Evolutionary conservation across 2,888 invertebrate genomes (phyloP).

Genomic region (Cephus rjabovi): DNA sequence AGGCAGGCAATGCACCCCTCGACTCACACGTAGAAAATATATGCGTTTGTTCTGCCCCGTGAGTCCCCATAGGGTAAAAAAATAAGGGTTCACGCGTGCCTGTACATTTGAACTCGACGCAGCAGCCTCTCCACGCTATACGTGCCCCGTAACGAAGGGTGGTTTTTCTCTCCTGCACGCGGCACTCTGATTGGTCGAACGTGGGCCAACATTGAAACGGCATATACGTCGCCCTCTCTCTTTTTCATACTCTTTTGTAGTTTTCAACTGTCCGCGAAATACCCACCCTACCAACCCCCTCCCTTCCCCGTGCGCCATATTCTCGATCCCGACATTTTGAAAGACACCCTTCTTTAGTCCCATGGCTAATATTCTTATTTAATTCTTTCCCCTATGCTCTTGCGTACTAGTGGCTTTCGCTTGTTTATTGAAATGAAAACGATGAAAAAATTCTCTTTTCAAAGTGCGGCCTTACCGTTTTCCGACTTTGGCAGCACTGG

Average conservation of each 20-base stretch:
- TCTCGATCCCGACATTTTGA: background rate
- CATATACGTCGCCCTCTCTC: background rate
- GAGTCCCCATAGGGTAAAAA: background rate
- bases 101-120: background rate
- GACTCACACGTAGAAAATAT: background rate
- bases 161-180: background rate
- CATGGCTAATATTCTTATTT: background rate
- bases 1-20: background rate
- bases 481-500: conserved; percentile 76
- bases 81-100: background rate
- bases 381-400: background rate
- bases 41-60: background rate
- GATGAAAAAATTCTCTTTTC: background rate
- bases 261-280: background rate
- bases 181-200: background rate
- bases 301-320: conserved; percentile 10
- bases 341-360: background rate
- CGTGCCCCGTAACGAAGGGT: background rate
- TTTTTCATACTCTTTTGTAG: background rate
- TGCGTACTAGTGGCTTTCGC: background rate
- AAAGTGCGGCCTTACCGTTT: conserved; percentile 56
- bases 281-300: conserved; percentile 33
- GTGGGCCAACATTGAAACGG: background rate
- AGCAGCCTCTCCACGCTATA: background rate
- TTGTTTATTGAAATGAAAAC: background rate